Evolutionary conservation across 2,113 vertebrate genomes (phyloP).

Genomic region (Lepisosteus oculatus): DNA sequence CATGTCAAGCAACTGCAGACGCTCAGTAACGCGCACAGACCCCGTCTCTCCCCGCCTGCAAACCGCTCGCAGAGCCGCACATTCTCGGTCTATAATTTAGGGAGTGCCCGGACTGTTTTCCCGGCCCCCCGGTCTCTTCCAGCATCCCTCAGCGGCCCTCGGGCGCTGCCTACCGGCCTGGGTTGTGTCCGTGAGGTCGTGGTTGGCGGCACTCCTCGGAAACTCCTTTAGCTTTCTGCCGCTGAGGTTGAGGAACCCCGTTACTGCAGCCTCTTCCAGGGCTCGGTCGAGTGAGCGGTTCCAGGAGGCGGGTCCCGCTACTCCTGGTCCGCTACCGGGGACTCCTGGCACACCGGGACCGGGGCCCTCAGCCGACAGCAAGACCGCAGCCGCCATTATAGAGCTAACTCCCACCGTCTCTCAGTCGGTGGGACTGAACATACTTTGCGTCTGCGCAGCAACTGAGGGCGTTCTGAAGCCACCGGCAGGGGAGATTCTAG

Average conservation of each 20-base stretch:
- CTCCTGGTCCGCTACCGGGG: slow-evolving; percentile 47
- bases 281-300: slow-evolving; percentile 90
- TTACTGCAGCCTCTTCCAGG: slow-evolving; percentile 86
- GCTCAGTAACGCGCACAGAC: too few species aligned
- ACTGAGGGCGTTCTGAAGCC: background rate
- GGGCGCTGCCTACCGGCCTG: slow-evolving; percentile 76
- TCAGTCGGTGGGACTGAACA: slow-evolving; percentile 20
- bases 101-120: background rate
- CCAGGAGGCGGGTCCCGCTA: slow-evolving; percentile 77
- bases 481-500: slow-evolving; percentile 8
- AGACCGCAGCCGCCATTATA: slow-evolving; percentile 87
- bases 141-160: background rate
- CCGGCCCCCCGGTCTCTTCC: background rate
- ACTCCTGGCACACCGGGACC: slow-evolving; percentile 46
- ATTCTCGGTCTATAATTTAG: background rate
- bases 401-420: slow-evolving; percentile 56
- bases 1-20: too few species aligned
- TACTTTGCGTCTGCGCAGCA: slow-evolving; percentile 24
- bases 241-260: slow-evolving; percentile 86
- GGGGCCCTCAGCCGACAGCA: slow-evolving; percentile 69
- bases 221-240: slow-evolving; percentile 98
- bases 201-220: slow-evolving; percentile 85
- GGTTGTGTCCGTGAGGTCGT: slow-evolving; percentile 94
- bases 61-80: too few species aligned
- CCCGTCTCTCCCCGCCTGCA: too few species aligned